Base-by-base conservation (phyloP, 2,113 vertebrate genomes). In the Mixornis gularis region DNA sequence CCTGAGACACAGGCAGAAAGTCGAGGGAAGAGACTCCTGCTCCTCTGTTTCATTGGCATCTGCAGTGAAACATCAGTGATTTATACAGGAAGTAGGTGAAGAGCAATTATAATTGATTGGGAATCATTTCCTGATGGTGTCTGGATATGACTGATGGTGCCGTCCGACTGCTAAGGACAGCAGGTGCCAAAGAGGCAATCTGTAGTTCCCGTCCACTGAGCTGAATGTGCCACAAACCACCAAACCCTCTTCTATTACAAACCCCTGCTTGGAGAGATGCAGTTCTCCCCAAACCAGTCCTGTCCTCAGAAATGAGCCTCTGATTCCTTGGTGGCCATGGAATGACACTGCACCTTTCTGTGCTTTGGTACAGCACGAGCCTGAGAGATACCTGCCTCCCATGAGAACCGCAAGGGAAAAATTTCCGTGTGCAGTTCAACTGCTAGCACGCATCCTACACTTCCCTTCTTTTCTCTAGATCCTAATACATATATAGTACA, bases 51-150 rank as follows among this genome's bases (percentile, higher is more conserved):
- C 92, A 83, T 65, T 65, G 69, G 87, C 85, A 93, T 96, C 90
- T 92, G 90, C 92, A 84, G 74, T 84, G 88, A 91, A 93, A 72
- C 89, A 85, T 66, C 88, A 76, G 92, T 95, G 95, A 96, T 95
- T 96, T 96, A 95, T 51, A 96, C 78, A 93, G 95, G 93, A 96
- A 96, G 87, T 96, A 97, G 95, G 89, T 96, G 90, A 97, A 89
- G 92, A 95, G 92, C 95, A 96, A 96, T 97, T 97, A 96, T 94
- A 97, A 96, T 95, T 97, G 96, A 96, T 96, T 96, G 78, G 94
- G 92, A 96, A 96, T 96, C 53, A 93, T 96, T 96, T 97, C 95
- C 96, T 96, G 95, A 92, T 95, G 83, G 95, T 94, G 87, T 73
- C 79, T 93, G 89, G 40, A 64, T 90, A 71, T 93, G 92, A 96